Conservation (phyloP, 2,888 invertebrate genomes). For the Caenorhabditis zanzibari region DNA sequence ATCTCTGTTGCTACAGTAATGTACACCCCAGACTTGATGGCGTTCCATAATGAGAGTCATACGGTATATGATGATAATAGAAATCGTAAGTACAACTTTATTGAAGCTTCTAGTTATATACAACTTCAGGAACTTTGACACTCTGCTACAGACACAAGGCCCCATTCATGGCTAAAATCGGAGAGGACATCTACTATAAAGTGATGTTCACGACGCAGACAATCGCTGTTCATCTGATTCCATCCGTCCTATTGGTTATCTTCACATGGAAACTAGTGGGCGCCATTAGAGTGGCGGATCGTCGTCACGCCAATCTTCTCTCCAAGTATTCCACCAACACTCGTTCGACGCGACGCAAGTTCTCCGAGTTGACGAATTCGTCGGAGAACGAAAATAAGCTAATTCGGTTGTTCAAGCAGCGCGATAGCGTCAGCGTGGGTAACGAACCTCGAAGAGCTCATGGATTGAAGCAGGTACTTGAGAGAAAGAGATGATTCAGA, state of each 20-base stretch:
- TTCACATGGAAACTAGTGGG: constrained; percentile 92
- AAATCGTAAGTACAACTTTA: constrained; percentile 73
- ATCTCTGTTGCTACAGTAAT: constrained; percentile 76
- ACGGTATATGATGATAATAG: constrained; percentile 72
- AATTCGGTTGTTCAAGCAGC: constrained; percentile 66
- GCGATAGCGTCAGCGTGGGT: constrained; percentile 75
- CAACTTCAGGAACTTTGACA: constrained; percentile 69
- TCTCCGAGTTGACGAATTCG: constrained; percentile 58
- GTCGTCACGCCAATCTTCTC: constrained; percentile 86
- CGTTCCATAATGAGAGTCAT: constrained; percentile 75
- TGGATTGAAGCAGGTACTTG: constrained; percentile 79
- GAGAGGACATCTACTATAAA: constrained; percentile 89
- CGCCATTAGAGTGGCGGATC: constrained; percentile 91
- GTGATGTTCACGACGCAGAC: constrained; percentile 86
- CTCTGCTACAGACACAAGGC: constrained; percentile 73
- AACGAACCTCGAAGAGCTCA: constrained; percentile 79
- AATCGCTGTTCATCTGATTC: constrained; percentile 92
- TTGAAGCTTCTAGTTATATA: no score
- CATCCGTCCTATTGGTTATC: constrained; percentile 92
- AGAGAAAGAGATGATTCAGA: not conserved
- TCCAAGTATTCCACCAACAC: constrained; percentile 67
- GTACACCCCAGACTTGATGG: constrained; percentile 80
- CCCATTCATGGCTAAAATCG: constrained; percentile 71
- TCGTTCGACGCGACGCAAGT: constrained; percentile 66
- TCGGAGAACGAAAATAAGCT: constrained; percentile 67